Conservation (phyloP, 2,888 invertebrate species). For the Drosophila prolongata region DNA sequence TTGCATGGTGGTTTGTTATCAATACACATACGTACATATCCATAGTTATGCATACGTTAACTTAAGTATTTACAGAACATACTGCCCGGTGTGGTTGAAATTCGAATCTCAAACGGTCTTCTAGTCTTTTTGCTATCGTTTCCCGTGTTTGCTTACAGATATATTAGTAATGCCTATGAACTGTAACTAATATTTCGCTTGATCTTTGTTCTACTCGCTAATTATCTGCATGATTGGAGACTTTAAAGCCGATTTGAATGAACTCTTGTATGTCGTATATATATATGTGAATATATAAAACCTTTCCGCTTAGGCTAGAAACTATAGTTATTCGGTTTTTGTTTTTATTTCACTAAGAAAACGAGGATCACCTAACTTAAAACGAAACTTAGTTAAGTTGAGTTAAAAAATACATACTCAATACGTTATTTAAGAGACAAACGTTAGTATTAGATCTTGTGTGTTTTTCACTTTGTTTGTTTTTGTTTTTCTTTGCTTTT, state of each 20-base stretch:
- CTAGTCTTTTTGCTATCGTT: conserved; percentile 28
- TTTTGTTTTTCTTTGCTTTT: conserved; percentile 41
- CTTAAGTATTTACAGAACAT: conserved; percentile 71
- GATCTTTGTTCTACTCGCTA: conserved; percentile 23
- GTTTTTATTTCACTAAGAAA: conserved; percentile 62
- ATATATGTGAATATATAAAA: conserved; percentile 33
- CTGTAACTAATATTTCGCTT: conserved; percentile 48
- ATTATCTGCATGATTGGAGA: conserved; percentile 31
- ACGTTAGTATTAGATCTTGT: conserved; percentile 53
- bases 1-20: conserved; percentile 45
- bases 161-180: conserved; percentile 21
- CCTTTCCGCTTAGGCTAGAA: conserved; percentile 53
- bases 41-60: conserved; percentile 38
- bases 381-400: conserved; percentile 59
- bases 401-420: conserved; percentile 63
- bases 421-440: conserved; percentile 63
- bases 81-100: conserved; percentile 44
- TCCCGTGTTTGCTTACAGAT: background rate
- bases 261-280: conserved; percentile 20
- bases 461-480: conserved; percentile 31
- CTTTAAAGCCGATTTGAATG: conserved; percentile 34
- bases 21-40: conserved; percentile 28
- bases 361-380: conserved; percentile 66
- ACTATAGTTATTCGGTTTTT: conserved; percentile 69
- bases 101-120: conserved; percentile 59